phyloP scores from a whole-genome alignment of 1,140 invertebrate species.

The Zaprionus inermis region DNA sequence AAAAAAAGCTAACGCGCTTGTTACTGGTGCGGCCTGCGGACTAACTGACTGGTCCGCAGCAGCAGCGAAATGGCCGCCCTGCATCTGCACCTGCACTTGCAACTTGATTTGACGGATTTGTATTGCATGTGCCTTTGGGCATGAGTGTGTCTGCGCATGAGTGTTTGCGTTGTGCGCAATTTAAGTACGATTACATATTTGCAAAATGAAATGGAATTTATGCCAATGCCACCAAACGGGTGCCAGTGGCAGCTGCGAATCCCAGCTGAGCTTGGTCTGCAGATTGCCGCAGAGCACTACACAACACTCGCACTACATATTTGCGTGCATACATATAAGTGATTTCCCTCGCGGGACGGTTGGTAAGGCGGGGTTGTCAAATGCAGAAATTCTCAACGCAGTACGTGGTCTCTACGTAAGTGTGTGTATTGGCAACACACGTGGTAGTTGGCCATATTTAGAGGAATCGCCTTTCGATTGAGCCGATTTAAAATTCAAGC shows the following conservation, averaged over 20 bases:
- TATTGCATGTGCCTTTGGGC: slow-evolving; percentile 5
- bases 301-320: slow-evolving; percentile 1
- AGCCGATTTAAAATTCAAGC: slow-evolving; percentile 49
- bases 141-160: slow-evolving; percentile 22
- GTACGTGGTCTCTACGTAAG: background rate
- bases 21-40: background rate
- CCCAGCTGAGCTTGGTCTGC: slow-evolving; percentile 19
- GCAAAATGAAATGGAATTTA: slow-evolving; percentile 76
- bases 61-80: background rate
- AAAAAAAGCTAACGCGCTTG: slow-evolving; percentile 30
- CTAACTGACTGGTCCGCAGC: background rate
- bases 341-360: slow-evolving; percentile 65
- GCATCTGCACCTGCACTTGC: background rate
- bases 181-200: slow-evolving; percentile 75
- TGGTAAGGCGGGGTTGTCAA: slow-evolving; percentile 14
- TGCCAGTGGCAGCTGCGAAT: slow-evolving; percentile 7
- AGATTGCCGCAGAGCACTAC: slow-evolving; percentile 23
- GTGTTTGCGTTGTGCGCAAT: slow-evolving; percentile 58
- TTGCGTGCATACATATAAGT: slow-evolving; percentile 49
- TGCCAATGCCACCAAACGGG: slow-evolving; percentile 35
- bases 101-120: slow-evolving; percentile 33
- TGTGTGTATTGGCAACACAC: slow-evolving; percentile 5
- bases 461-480: slow-evolving; percentile 39
- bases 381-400: slow-evolving; percentile 11
- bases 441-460: slow-evolving; percentile 31